Percentiles rank a stretch among this genome's conserved stretches.
Evolutionary conservation across 2,797 vertebrate genomes (phyloP).

Genomic region (Cichlasoma orientale): DNA sequence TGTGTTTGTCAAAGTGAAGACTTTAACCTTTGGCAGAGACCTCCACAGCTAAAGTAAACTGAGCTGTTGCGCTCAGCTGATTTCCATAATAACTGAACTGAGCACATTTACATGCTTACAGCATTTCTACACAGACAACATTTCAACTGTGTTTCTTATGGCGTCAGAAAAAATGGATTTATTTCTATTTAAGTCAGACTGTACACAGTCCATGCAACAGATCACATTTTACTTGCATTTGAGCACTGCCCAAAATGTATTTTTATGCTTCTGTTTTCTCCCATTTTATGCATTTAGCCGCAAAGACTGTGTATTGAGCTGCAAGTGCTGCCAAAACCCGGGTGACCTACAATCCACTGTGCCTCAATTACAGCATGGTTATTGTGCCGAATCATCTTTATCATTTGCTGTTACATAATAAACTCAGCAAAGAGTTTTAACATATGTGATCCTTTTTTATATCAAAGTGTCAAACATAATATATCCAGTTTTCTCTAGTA

Average conservation of each 20-base stretch:
- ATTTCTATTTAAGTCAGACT: not conserved
- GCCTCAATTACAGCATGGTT: not conserved
- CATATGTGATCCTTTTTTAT: accelerated
- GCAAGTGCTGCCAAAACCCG: not conserved
- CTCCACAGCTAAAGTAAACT: conserved; percentile 21
- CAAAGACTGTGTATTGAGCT: not conserved
- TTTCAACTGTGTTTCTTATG: not conserved
- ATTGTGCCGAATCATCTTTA: not conserved
- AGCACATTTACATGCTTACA: not conserved
- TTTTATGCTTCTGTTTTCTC: not conserved
- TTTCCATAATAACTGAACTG: conserved; percentile 5
- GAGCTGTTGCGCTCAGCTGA: not conserved
- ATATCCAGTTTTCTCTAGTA: not conserved
- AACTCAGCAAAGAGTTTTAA: not conserved
- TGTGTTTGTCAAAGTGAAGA: conserved; percentile 7
- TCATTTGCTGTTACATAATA: not conserved
- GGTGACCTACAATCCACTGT: not conserved
- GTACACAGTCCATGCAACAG: not conserved
- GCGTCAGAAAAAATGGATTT: not conserved
- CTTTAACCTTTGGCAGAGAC: conserved; percentile 30
- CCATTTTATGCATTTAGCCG: not conserved
- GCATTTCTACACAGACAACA: not conserved
- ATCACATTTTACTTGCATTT: not conserved
- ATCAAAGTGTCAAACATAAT: not conserved
- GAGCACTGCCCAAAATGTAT: not conserved